Conservation (phyloP, 2,888 invertebrate genomes). For the Lamproptera curius region DNA sequence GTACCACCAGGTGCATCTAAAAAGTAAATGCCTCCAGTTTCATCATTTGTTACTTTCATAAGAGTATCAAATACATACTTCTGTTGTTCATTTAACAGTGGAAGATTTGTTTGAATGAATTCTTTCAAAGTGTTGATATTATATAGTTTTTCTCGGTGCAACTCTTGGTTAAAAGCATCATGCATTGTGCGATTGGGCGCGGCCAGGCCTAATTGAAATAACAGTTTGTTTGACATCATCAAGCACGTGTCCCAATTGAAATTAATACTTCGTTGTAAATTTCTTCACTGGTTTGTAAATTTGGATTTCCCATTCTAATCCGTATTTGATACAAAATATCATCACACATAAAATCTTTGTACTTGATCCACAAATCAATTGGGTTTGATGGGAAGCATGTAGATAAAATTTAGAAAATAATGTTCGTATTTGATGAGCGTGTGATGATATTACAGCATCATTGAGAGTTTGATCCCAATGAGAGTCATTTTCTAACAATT, state of each 20-base stretch:
- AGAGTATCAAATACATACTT: slow-evolving; percentile 29
- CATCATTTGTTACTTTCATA: slow-evolving; percentile 29
- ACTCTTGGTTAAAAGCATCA: slow-evolving; percentile 29
- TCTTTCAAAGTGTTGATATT: slow-evolving; percentile 26
- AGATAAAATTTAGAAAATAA: neutral
- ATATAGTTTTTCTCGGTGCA: slow-evolving; percentile 25
- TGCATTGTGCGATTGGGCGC: slow-evolving; percentile 26
- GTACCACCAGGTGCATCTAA: slow-evolving; percentile 27
- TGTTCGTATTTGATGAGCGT: neutral
- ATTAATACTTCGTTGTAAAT: too few species aligned
- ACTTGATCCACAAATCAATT: too few species aligned
- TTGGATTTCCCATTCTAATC: too few species aligned
- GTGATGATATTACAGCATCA: neutral
- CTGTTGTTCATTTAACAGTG: slow-evolving; percentile 31
- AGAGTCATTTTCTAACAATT: slow-evolving; percentile 23
- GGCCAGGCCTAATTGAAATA: slow-evolving; percentile 28
- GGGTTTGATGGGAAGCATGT: neutral
- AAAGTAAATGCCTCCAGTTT: slow-evolving; percentile 29
- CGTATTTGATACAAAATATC: too few species aligned
- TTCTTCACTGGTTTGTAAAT: too few species aligned
- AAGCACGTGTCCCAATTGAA: slow-evolving; percentile 29
- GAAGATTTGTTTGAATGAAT: slow-evolving; percentile 31
- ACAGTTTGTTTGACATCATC: slow-evolving; percentile 28
- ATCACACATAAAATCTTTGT: too few species aligned
- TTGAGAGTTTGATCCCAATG: slow-evolving; percentile 23